Percentiles rank a stretch among this genome's conserved stretches.
Conservation (phyloP, 2,888 invertebrate genomes). For the Drosophila mimica region DNA sequence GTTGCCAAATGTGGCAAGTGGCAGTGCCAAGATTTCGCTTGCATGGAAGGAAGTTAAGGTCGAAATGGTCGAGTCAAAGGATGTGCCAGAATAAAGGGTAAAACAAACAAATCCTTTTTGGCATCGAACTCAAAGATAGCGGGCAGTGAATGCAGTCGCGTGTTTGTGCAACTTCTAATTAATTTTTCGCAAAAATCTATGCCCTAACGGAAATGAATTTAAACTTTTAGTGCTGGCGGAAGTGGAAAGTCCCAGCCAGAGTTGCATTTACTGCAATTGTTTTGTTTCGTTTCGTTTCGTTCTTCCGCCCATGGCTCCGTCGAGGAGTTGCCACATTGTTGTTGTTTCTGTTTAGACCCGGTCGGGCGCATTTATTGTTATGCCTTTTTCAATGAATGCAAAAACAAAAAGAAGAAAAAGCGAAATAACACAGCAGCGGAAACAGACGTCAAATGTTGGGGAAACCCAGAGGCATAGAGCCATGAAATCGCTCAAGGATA, state of each 20-base stretch:
- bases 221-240: conserved; percentile 72
- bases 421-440: conserved; percentile 26
- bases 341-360: conserved; percentile 22
- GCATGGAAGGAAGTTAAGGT: conserved; percentile 25
- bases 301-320: conserved; percentile 16
- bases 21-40: conserved; percentile 10
- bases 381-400: conserved; percentile 45
- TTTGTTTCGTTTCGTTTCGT: conserved; percentile 32
- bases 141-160: conserved; percentile 39
- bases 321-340: conserved; percentile 25
- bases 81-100: neutral
- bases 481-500: conserved; percentile 32
- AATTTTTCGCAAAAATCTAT: conserved; percentile 63
- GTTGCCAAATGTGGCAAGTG: conserved; percentile 8
- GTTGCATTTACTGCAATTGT: conserved; percentile 69
- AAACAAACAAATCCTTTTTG: conserved; percentile 29
- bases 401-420: conserved; percentile 18
- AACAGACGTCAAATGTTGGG: conserved; percentile 46
- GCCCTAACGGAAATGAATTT: conserved; percentile 75
- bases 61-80: conserved; percentile 3
- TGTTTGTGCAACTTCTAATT: conserved; percentile 72
- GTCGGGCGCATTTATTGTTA: conserved; percentile 54
- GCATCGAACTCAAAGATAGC: conserved; percentile 44
- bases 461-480: conserved; percentile 24
- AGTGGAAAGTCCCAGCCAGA: conserved; percentile 61